Conservation (phyloP, 2,113 vertebrate genomes). For the Delphinapterus leucas region DNA sequence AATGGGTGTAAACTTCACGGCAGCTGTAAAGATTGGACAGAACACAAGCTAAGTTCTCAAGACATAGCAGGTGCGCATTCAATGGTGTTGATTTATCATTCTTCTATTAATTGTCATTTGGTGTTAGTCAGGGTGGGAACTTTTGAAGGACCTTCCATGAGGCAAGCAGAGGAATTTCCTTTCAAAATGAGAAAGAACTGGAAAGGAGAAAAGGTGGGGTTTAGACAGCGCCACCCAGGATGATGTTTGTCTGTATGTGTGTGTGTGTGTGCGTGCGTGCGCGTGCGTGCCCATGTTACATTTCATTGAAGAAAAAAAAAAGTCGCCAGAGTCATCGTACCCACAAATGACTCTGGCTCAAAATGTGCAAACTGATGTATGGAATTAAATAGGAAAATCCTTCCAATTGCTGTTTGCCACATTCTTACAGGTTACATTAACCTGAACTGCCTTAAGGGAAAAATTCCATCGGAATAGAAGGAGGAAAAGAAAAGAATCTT, state of each 20-base stretch:
- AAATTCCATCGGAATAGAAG: background rate
- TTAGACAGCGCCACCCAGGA: background rate
- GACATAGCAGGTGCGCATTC: background rate
- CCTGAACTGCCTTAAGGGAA: background rate
- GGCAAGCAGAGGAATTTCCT: background rate
- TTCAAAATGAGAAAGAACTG: background rate
- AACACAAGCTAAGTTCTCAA: background rate
- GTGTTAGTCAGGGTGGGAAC: background rate
- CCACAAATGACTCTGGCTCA: background rate
- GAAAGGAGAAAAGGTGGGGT: background rate
- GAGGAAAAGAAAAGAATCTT: background rate
- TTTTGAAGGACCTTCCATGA: background rate
- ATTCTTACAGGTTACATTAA: background rate
- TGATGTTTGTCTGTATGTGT: background rate
- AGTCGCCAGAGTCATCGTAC: background rate
- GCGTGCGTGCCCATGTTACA: accelerated
- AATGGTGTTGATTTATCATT: background rate
- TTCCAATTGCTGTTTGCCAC: background rate
- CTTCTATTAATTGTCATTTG: background rate
- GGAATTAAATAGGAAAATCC: background rate
- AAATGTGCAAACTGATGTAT: background rate
- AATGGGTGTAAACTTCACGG: background rate
- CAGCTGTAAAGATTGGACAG: background rate
- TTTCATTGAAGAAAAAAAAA: background rate
- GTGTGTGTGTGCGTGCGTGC: background rate